Conservation (phyloP, 2,888 invertebrate genomes). For the Norana najaformis region DNA sequence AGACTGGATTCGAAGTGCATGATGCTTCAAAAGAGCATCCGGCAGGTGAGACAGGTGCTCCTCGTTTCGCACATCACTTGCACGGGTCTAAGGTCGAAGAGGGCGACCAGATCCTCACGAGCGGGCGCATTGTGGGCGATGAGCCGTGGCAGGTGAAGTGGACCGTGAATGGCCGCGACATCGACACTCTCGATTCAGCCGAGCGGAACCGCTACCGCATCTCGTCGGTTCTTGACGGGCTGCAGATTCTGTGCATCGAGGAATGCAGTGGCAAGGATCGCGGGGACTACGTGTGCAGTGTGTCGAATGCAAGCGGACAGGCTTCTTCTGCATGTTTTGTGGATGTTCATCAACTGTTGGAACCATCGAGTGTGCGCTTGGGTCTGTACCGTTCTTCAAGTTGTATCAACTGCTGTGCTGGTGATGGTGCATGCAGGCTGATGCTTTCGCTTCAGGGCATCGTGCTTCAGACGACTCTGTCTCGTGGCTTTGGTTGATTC, state of each 20-base stretch:
- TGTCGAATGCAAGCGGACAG: neutral
- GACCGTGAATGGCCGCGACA: constrained; percentile 8
- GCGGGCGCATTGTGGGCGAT: constrained; percentile 2
- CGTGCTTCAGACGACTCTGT: neutral
- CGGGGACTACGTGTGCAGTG: neutral
- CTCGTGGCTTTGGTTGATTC: too few relatives aligned
- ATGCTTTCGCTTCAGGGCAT: neutral
- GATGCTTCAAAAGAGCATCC: neutral
- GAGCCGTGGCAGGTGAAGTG: constrained; percentile 4
- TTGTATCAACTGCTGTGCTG: neutral
- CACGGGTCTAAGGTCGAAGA: neutral
- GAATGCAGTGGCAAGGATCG: neutral
- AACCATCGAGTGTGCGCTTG: neutral
- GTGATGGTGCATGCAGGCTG: neutral
- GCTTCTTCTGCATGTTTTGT: neutral
- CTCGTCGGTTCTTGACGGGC: neutral
- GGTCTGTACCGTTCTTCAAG: neutral
- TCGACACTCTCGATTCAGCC: neutral
- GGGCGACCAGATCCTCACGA: neutral
- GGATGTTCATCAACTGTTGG: neutral
- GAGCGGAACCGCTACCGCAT: neutral
- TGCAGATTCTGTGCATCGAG: constrained; percentile 20
- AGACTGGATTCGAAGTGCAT: neutral
- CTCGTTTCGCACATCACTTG: constrained; percentile 19
- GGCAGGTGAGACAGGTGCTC: constrained; percentile 19